Percentiles rank a stretch among this genome's conserved stretches.
Evolutionary conservation across 2,113 vertebrate genomes (phyloP).

Genomic region (Malurus elegans): DNA sequence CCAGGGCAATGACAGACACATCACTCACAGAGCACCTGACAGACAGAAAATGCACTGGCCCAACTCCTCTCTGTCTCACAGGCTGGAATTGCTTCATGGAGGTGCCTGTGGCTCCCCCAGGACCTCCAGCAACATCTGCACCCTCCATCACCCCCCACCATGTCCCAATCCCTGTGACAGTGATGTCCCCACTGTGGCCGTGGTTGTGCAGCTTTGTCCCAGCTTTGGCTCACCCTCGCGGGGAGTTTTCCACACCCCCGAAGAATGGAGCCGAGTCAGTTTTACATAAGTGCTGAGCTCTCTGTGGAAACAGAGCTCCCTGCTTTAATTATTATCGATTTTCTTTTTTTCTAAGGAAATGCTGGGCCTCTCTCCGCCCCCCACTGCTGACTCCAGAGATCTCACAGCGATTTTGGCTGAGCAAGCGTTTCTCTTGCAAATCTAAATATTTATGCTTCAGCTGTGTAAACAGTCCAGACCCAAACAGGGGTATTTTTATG

Average conservation of each 20-base stretch:
- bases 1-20: background rate
- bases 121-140: rapidly evolving
- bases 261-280: background rate
- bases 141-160: rapidly evolving
- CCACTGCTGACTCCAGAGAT: background rate
- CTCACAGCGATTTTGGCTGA: background rate
- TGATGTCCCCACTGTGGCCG: rapidly evolving
- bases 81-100: background rate
- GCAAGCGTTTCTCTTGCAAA: slow-evolving; percentile 17
- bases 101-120: rapidly evolving
- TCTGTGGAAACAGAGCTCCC: background rate
- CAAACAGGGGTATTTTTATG: background rate
- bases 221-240: rapidly evolving
- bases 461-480: slow-evolving; percentile 32
- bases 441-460: slow-evolving; percentile 59
- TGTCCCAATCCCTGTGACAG: rapidly evolving
- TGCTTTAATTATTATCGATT: slow-evolving; percentile 32
- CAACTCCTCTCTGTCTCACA: background rate
- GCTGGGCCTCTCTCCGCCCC: background rate
- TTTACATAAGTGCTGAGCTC: background rate
- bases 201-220: background rate
- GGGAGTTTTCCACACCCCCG: background rate
- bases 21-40: background rate
- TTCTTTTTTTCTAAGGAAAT: slow-evolving; percentile 6
- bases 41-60: background rate